Evolutionary conservation across 1,140 invertebrate species (phyloP).

Genomic region (Hyles vespertilio): DNA sequence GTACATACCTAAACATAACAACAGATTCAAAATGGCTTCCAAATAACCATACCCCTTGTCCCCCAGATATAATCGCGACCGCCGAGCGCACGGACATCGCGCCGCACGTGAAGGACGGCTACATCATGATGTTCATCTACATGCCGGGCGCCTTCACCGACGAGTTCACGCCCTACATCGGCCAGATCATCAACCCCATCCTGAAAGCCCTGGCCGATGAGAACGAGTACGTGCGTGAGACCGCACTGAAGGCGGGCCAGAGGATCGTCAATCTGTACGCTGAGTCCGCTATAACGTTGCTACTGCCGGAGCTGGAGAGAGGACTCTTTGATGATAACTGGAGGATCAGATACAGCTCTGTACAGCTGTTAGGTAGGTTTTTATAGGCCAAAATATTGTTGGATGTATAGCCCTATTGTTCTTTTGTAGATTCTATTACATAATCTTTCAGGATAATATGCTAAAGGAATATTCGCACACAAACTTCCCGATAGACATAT

Average conservation of each 20-base stretch:
- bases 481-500: too few species aligned
- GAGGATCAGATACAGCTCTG: constrained; percentile 97
- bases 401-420: too few species aligned
- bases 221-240: constrained; percentile 98
- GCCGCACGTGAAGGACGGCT: constrained; percentile 98
- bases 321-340: constrained; percentile 98
- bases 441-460: too few species aligned
- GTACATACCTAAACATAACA: too few species aligned
- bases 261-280: constrained; percentile 97
- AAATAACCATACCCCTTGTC: neutral
- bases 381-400: too few species aligned
- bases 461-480: too few species aligned
- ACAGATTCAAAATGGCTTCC: too few species aligned
- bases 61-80: constrained; percentile 93
- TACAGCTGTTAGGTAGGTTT: constrained; percentile 91
- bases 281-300: constrained; percentile 94
- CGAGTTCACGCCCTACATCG: constrained; percentile 97
- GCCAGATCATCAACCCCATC: constrained; percentile 98
- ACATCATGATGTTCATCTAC: constrained; percentile 99
- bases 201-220: constrained; percentile 98
- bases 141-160: constrained; percentile 97
- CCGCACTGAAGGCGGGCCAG: constrained; percentile 97
- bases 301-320: constrained; percentile 95
- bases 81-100: constrained; percentile 96
- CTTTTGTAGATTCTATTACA: too few species aligned